Evolutionary conservation across 2,888 invertebrate genomes (phyloP), one percentile per base, ranked within the genome.

Genomic region (Malacosoma neustria): DNA sequence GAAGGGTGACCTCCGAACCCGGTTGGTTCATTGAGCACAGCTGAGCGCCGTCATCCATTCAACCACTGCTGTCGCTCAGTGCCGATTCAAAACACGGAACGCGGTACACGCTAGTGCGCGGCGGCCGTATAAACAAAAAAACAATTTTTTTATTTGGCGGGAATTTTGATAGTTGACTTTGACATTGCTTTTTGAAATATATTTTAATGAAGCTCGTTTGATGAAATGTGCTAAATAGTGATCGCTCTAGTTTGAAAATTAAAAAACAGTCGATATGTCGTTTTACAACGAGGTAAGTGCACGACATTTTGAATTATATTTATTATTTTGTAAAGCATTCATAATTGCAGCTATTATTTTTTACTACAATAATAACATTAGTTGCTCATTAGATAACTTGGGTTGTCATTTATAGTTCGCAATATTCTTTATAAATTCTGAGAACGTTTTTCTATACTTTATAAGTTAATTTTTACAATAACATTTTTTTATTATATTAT

Each of bases 101-200:
- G 82, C 72, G 72, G 60, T 66, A 81, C 84, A 81, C 84, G 82
- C 81, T n/a, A n/a, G n/a, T n/a, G n/a, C n/a, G n/a, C n/a, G 80
- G 68, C 61, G 65, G 64, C 72, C 68, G 77, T 64, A 64, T 72
- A 57, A 63, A 51, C 51, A 45, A 51, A 53, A 53, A 9, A 6
- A 22, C 22, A 22, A 54, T 61, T 61, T 62, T 61, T 63, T 58
- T 53, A 51, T 43, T 65, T 54, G 62, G 77, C 81, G 80, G 71
- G 72, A 73, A 72, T 33, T 68, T 77, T 79, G 70, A 72, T 69
- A 37, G 38, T 22, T 15, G 9, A 32, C 38, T 47, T 46, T 43
- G 38, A 32, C 33, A 14, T 38, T 29, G 13, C 44, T 38, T 14
- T 29, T 35, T 48, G 5, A 2, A 22, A 5, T 41, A 40, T 40